These are phyloP conservation scores for Rhincodon typus DNA, from an alignment of 2,797 vertebrate genomes.

Conservation along the genomic window DNA sequence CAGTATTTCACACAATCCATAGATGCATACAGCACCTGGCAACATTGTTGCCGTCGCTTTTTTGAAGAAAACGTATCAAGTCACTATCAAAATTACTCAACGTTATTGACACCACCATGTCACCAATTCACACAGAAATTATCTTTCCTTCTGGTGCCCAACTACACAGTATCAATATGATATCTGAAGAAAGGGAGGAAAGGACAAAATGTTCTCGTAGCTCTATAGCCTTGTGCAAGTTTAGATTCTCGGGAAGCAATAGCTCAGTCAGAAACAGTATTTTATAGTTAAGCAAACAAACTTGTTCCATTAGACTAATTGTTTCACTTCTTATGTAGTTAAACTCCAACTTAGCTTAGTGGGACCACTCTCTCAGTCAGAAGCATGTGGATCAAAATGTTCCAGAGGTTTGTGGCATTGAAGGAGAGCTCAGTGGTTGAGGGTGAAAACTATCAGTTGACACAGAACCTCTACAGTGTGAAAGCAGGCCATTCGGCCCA, in stretches of 20 bases:
- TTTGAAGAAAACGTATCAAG: not conserved
- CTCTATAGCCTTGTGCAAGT: not conserved
- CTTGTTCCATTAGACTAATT: not conserved
- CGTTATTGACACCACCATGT: not conserved
- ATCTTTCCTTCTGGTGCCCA: not conserved
- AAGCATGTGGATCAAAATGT: not conserved
- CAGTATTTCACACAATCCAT: not conserved
- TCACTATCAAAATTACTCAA: slow-evolving; percentile 21
- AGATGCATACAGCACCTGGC: not conserved
- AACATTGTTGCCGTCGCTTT: slow-evolving; percentile 8
- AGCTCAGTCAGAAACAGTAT: not conserved
- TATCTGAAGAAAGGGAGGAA: not conserved
- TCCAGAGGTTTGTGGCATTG: not conserved
- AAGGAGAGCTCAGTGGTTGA: not conserved
- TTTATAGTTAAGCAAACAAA: not conserved
- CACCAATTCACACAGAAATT: slow-evolving; percentile 19
- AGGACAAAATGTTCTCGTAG: slow-evolving; percentile 1
- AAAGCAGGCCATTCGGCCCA: too few relatives aligned
- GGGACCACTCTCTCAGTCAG: not conserved
- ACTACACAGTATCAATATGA: not conserved
- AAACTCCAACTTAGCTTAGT: not conserved
- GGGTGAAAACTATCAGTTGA: not conserved
- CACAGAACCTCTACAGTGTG: not conserved
- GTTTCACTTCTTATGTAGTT: not conserved
- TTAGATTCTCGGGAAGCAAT: not conserved